Evolutionary conservation across 2,888 invertebrate genomes (phyloP), one percentile per base, ranked within the genome.

Genomic region (Diarsia rubi): DNA sequence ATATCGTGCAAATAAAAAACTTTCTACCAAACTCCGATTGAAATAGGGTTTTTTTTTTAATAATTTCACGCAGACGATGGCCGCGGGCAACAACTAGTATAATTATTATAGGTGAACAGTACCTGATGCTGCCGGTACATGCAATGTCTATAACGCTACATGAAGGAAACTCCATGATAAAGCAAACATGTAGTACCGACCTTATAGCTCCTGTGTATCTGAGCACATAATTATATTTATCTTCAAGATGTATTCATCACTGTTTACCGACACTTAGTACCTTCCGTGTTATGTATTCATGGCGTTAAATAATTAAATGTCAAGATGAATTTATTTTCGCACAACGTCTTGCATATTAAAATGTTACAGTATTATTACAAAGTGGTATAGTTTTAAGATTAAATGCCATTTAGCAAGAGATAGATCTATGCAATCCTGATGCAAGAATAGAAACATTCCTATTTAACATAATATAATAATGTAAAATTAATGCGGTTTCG

Each of bases 251-350:
- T 68, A 47, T 70, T 19, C 54, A 82, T 69, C 59, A 54, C 42
- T 81, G 60, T 82, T 67, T 85, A 69, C 37, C 14, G 21, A 62
- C 64, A 64, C 78, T 85, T 69, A 82, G 54, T 49, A 60, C 42
- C 67, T 72, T 63, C 65, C 78, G 71, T 77, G 86, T n/a, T 49
- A 37, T 69, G 69, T 71, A 47, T 81, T 82, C 45, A 8, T 12
- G 52, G 70, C 57, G 68, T 44, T 82, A 44, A 81, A 68, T 70
- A 60, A 81, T 74, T 72, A 31, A 73, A 81, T 73, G 59, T 60
- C 64, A 80, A 80, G 81, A 59, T 63, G 52, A 57, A 44, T 60
- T 70, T 65, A 65, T 78, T 59, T 72, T 37, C 57, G 31, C 21
- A 24, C 27, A 42, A 19, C 24, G 57, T 57, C 49, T n/a, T 27